phyloP scores from a whole-genome alignment of 2,888 invertebrate genomes.

The Drosophila nr. perissopoda region DNA sequence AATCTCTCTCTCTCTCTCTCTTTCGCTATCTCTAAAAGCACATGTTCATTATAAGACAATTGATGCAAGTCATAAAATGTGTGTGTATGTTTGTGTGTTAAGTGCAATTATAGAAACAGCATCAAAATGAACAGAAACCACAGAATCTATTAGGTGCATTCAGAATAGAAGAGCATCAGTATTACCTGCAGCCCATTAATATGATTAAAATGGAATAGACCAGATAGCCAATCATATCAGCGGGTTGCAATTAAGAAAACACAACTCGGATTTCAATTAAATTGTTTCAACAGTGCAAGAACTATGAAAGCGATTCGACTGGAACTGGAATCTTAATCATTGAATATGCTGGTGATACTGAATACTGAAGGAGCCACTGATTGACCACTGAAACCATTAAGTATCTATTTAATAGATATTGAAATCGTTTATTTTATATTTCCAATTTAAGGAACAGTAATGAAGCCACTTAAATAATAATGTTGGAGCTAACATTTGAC shows the following conservation, averaged over 20 bases:
- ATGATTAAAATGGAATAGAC: not conserved
- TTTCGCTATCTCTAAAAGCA: not conserved
- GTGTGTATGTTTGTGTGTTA: not conserved
- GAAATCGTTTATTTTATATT: not conserved
- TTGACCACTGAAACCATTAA: not conserved
- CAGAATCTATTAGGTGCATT: not conserved
- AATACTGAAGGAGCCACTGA: not conserved
- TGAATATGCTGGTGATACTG: too few relatives aligned
- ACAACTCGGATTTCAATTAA: not conserved
- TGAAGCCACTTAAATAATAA: not conserved
- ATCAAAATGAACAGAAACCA: not conserved
- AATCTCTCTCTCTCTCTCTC: not conserved
- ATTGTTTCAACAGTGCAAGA: not conserved
- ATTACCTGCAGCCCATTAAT: not conserved
- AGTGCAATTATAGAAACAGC: not conserved
- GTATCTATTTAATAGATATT: not conserved
- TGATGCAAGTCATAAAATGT: not conserved
- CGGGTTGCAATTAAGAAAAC: not conserved
- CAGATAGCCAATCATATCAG: not conserved
- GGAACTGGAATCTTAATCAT: not conserved
- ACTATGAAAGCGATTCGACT: not conserved
- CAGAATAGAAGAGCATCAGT: not conserved
- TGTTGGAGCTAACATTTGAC: too few relatives aligned
- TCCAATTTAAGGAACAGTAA: not conserved
- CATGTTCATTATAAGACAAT: not conserved